Evolutionary conservation across 2,113 vertebrate genomes (phyloP).

Genomic region (Mesitornis unicolor): DNA sequence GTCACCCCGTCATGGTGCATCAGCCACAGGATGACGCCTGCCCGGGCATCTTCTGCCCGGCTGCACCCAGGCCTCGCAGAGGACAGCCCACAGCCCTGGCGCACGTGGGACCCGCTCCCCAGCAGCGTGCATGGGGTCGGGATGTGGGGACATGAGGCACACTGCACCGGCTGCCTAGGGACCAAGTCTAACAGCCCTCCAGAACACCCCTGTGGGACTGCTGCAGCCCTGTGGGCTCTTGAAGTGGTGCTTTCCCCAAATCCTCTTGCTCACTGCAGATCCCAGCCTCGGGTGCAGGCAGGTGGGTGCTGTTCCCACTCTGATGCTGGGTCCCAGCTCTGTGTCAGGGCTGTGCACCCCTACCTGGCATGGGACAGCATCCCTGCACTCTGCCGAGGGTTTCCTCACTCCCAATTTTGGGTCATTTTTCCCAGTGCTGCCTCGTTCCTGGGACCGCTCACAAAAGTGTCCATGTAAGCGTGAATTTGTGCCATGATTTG

Average conservation of each 20-base stretch:
- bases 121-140: fast-evolving
- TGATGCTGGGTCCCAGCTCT: fast-evolving
- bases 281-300: not conserved
- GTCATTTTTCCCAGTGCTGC: not conserved
- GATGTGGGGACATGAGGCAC: fast-evolving
- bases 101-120: not conserved
- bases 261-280: fast-evolving
- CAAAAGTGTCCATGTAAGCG: not conserved
- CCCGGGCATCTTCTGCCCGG: not conserved
- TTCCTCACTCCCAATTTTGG: not conserved
- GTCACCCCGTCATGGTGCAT: fast-evolving
- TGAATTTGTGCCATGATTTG: constrained; percentile 14
- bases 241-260: not conserved
- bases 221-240: not conserved
- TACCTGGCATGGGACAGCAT: fast-evolving
- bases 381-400: not conserved
- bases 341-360: fast-evolving
- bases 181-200: not conserved
- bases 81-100: not conserved
- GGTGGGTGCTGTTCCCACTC: not conserved
- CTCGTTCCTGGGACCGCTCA: not conserved
- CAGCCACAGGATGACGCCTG: not conserved
- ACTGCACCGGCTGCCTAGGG: not conserved
- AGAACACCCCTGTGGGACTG: fast-evolving
- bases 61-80: fast-evolving